Evolutionary conservation across 2,797 vertebrate genomes (phyloP).

Genomic region (Myotis pilosus): DNA sequence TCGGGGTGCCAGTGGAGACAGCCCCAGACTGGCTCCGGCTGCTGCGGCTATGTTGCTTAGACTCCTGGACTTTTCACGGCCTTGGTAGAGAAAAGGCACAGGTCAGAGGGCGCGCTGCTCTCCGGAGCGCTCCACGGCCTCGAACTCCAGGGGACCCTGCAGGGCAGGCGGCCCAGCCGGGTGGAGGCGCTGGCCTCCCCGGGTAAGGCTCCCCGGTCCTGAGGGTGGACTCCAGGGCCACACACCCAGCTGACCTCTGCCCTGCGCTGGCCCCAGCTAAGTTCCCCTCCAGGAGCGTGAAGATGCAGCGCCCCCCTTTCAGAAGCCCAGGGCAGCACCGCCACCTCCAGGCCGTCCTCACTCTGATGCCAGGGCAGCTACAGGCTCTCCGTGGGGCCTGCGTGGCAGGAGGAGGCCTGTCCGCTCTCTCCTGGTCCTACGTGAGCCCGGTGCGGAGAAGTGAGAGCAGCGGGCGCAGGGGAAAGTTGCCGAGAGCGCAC

Average conservation of each 20-base stretch:
- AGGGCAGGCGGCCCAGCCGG: not conserved
- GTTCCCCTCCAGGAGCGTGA: not conserved
- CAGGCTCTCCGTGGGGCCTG: not conserved
- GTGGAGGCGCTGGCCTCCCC: not conserved
- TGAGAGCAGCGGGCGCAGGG: rapidly evolving
- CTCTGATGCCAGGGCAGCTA: not conserved
- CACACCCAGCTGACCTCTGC: not conserved
- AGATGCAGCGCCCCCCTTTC: not conserved
- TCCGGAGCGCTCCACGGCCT: not conserved
- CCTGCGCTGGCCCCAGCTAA: not conserved
- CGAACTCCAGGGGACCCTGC: not conserved
- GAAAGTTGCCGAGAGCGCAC: not conserved
- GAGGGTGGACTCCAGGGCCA: not conserved
- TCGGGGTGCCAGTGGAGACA: constrained; percentile 68
- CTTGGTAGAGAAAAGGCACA: constrained; percentile 81
- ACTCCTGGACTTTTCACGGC: constrained; percentile 79
- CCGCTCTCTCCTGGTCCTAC: not conserved
- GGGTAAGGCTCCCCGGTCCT: not conserved
- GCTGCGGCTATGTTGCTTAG: constrained; percentile 77
- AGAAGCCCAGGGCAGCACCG: not conserved
- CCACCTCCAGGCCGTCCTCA: not conserved
- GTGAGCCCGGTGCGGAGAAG: not conserved
- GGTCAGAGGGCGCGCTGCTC: constrained; percentile 54
- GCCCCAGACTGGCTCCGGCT: constrained; percentile 74
- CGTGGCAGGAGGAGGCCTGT: not conserved